Evolutionary conservation across 2,797 vertebrate genomes (phyloP).

Genomic region (Hemibagrus guttatus): DNA sequence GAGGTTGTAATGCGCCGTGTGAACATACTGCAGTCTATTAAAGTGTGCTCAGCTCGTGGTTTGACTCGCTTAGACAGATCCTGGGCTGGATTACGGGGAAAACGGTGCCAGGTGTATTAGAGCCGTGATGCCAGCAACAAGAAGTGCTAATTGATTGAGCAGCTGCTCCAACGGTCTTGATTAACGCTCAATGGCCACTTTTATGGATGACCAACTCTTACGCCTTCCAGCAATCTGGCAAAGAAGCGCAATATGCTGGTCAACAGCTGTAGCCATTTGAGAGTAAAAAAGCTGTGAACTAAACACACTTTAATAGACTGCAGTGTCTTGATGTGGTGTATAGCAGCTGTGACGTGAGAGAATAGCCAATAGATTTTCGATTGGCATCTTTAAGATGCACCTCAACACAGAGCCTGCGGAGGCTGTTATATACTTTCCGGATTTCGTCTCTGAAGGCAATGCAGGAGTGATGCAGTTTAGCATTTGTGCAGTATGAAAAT

Average conservation of each 20-base stretch:
- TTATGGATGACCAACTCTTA: slow-evolving; percentile 63
- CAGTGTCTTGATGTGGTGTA: neutral
- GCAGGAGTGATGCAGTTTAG: neutral
- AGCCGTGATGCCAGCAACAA: slow-evolving; percentile 55
- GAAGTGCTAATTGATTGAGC: slow-evolving; percentile 65
- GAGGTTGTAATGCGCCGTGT: slow-evolving; percentile 8
- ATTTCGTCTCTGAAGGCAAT: neutral
- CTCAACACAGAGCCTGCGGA: neutral
- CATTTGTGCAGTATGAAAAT: neutral
- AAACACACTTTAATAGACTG: slow-evolving; percentile 20
- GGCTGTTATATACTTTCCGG: neutral
- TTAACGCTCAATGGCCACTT: slow-evolving; percentile 63
- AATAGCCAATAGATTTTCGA: slow-evolving; percentile 10
- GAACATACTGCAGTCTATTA: slow-evolving; percentile 19
- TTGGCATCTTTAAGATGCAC: slow-evolving; percentile 8
- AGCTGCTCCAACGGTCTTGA: slow-evolving; percentile 68
- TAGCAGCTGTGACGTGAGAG: neutral
- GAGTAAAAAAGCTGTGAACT: neutral
- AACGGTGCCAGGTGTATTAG: slow-evolving; percentile 30
- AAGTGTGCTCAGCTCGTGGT: neutral
- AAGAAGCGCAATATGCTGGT: slow-evolving; percentile 49
- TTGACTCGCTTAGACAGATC: slow-evolving; percentile 26
- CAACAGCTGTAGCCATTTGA: slow-evolving; percentile 51
- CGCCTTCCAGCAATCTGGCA: slow-evolving; percentile 50
- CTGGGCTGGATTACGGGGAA: slow-evolving; percentile 2